Evolutionary conservation across 2,113 vertebrate species (phyloP).

Genomic region (Sylvietta virens): DNA sequence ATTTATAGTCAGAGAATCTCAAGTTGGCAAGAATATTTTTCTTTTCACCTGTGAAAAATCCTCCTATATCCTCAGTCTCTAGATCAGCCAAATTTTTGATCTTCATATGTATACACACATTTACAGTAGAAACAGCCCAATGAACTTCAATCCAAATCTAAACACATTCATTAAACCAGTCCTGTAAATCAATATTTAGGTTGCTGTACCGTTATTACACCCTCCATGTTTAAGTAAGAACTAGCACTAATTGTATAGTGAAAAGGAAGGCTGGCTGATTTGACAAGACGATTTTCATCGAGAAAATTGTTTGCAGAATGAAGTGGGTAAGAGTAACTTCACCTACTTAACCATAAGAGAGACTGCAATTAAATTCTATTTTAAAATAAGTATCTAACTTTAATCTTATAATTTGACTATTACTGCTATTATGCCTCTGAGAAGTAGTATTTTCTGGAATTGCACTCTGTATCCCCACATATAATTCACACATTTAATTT

Average conservation of each 20-base stretch:
- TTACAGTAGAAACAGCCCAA: not conserved
- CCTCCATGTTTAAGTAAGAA: not conserved
- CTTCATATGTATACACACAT: not conserved
- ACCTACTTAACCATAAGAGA: not conserved
- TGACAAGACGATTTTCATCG: not conserved
- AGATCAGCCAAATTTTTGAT: not conserved
- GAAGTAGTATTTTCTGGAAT: not conserved
- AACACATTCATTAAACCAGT: not conserved
- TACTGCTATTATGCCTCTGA: not conserved
- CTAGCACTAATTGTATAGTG: not conserved
- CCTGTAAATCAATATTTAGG: not conserved
- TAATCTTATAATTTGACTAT: not conserved
- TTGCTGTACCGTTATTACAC: not conserved
- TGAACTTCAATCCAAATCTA: not conserved
- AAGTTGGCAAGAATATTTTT: not conserved
- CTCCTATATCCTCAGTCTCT: not conserved
- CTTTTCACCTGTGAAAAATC: not conserved
- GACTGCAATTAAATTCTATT: not conserved
- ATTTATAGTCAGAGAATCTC: not conserved
- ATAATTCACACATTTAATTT: not conserved
- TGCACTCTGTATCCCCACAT: not conserved
- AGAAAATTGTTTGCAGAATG: not conserved
- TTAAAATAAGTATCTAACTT: not conserved
- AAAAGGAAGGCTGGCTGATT: not conserved
- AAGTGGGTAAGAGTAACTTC: not conserved